phyloP scores from a whole-genome alignment of 1,140 invertebrate genomes.

The Andrena cerasifolii region DNA sequence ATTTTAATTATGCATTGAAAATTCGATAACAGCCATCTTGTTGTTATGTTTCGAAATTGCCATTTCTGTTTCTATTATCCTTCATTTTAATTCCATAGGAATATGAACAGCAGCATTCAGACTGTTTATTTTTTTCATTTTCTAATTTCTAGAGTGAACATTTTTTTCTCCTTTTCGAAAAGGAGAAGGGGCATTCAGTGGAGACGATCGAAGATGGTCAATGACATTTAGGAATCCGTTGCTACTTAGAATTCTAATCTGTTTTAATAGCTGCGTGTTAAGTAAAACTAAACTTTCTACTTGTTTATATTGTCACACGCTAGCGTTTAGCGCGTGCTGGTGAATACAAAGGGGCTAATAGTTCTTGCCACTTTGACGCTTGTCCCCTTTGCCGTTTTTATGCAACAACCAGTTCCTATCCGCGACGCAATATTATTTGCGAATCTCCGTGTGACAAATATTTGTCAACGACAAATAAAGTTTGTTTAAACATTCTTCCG shows the following conservation, averaged over 20 bases:
- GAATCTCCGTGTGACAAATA: no score
- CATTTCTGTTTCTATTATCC: no score
- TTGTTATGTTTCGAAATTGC: no score
- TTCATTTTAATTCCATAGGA: no score
- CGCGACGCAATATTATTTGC: background rate
- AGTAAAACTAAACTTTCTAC: conserved; percentile 61
- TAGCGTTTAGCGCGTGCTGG: conserved; percentile 19
- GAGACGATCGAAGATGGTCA: conserved; percentile 55
- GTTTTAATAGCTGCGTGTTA: conserved; percentile 20
- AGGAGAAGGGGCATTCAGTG: no score
- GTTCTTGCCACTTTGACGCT: background rate
- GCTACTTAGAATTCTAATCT: conserved; percentile 28
- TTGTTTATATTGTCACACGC: conserved; percentile 55
- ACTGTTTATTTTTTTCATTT: no score
- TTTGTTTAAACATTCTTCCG: background rate
- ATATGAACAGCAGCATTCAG: no score
- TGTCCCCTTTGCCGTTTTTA: background rate
- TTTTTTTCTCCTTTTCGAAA: no score
- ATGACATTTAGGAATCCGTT: conserved; percentile 41
- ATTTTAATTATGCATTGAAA: no score
- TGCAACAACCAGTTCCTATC: background rate
- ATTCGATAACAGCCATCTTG: no score
- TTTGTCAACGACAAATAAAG: background rate
- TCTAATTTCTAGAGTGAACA: no score
- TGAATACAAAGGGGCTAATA: conserved; percentile 9